Percentiles rank a stretch among this genome's conserved stretches.
phyloP scores from a whole-genome alignment of 1,140 invertebrate species.

The Hylaeus volcanicus region DNA sequence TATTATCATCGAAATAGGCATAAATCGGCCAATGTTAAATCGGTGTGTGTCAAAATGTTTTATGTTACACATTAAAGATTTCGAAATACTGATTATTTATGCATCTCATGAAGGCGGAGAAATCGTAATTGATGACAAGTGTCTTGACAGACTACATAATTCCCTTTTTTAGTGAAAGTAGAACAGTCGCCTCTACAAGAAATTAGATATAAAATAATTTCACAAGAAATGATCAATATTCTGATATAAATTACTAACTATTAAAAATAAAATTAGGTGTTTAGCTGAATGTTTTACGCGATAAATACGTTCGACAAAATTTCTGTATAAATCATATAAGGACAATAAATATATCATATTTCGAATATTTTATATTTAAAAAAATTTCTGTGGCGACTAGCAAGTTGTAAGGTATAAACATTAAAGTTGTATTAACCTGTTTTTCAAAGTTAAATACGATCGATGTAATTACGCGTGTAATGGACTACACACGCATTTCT shows the following conservation, averaged over 20 bases:
- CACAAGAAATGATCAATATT: neutral
- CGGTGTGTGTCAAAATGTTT: slow-evolving; percentile 33
- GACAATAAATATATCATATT: neutral
- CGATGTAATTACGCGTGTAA: slow-evolving; percentile 12
- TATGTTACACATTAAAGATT: slow-evolving; percentile 32
- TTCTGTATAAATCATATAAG: neutral
- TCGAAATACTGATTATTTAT: slow-evolving; percentile 55
- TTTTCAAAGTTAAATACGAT: slow-evolving; percentile 1
- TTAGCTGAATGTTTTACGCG: no score
- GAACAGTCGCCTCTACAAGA: slow-evolving; percentile 16
- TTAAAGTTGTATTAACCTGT: neutral
- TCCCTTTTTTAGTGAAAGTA: slow-evolving; percentile 44
- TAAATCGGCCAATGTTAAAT: neutral
- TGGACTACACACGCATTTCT: neutral
- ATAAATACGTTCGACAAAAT: neutral
- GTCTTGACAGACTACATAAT: slow-evolving; percentile 37
- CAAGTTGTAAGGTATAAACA: neutral
- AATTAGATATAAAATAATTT: neutral
- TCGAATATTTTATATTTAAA: neutral
- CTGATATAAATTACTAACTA: neutral
- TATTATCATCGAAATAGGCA: neutral
- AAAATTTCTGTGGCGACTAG: neutral
- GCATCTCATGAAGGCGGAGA: slow-evolving; percentile 40
- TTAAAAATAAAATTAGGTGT: neutral
- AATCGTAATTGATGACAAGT: slow-evolving; percentile 54